These are phyloP conservation scores for Melanotaenia parkinsoni DNA, from an alignment of 2,797 vertebrate genomes.

Conservation along the genomic window DNA sequence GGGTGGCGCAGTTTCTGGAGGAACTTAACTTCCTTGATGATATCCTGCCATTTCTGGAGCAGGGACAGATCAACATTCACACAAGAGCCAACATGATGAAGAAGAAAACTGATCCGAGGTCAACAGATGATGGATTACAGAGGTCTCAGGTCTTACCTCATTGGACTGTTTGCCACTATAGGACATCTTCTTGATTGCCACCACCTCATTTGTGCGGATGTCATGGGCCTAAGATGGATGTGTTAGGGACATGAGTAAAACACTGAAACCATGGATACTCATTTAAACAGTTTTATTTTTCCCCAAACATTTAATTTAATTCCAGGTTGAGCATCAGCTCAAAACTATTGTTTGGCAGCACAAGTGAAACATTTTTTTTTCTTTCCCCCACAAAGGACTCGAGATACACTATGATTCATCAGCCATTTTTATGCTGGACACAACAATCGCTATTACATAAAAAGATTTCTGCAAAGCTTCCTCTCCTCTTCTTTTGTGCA, in stretches of 20 bases:
- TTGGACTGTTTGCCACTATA: constrained; percentile 95
- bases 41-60: constrained; percentile 94
- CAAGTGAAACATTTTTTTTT: not conserved
- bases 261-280: not conserved
- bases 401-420: constrained; percentile 21
- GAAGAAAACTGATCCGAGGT: not conserved
- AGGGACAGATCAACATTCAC: constrained; percentile 8
- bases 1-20: constrained; percentile 93
- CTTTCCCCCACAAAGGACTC: not conserved
- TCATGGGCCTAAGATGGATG: constrained; percentile 85
- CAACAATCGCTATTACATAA: constrained; percentile 45
- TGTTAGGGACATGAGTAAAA: not conserved
- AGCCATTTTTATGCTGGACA: constrained; percentile 15
- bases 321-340: not conserved
- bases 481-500: constrained; percentile 21
- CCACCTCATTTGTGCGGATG: constrained; percentile 94
- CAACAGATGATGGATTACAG: not conserved
- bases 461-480: constrained; percentile 45
- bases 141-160: constrained; percentile 81
- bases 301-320: not conserved
- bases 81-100: not conserved
- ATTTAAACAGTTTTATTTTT: not conserved
- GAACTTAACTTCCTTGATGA: constrained; percentile 95
- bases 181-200: constrained; percentile 98
- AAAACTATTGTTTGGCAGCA: not conserved